Evolutionary conservation across 2,888 invertebrate species (phyloP).

Genomic region (Metopia argyrocephala): DNA sequence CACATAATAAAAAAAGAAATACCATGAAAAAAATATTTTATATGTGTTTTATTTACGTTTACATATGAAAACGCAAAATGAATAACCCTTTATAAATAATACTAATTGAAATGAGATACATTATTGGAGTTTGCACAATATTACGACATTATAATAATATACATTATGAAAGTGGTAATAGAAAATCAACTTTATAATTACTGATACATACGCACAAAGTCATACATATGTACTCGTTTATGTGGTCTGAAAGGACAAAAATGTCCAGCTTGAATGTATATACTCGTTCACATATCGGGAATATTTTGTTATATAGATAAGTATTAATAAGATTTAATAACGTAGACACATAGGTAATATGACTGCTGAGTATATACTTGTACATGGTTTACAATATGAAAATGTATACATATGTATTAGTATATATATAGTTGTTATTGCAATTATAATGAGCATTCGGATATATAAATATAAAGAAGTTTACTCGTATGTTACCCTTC

Average conservation of each 20-base stretch:
- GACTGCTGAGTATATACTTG: background rate
- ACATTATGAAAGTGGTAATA: constrained; percentile 41
- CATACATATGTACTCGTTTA: background rate
- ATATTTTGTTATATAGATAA: background rate
- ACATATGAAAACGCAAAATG: too few species aligned
- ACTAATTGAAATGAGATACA: constrained; percentile 26
- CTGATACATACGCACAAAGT: background rate
- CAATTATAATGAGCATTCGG: constrained; percentile 45
- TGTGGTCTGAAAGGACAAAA: background rate
- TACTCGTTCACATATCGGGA: background rate
- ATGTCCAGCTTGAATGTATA: too few species aligned
- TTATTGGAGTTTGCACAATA: constrained; percentile 39
- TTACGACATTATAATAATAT: constrained; percentile 19
- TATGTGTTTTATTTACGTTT: too few species aligned
- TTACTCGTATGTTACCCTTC: constrained; percentile 7
- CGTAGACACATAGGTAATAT: background rate
- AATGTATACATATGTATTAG: background rate
- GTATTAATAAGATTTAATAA: background rate
- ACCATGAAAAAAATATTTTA: too few species aligned
- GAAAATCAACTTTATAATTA: constrained; percentile 34
- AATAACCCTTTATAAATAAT: too few species aligned
- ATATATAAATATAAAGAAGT: constrained; percentile 40
- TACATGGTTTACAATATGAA: background rate
- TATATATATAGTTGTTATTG: constrained; percentile 1
- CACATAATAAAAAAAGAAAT: too few species aligned